These are phyloP conservation scores for Caenorhabditis doughertyi DNA, from an alignment of 2,888 invertebrate species.

Conservation along the genomic window DNA sequence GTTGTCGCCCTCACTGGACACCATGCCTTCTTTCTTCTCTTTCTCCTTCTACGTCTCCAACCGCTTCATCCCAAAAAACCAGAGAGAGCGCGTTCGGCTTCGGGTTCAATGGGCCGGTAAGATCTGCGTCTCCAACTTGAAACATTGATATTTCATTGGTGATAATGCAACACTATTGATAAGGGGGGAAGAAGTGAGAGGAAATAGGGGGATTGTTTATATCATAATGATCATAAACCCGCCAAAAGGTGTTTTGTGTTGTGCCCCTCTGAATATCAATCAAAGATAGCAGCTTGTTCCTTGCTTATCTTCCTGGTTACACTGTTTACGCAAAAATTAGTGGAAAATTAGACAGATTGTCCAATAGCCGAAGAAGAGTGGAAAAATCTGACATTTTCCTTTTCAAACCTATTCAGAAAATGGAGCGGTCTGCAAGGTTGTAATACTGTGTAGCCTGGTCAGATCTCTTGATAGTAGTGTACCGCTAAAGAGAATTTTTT, in stretches of 20 bases:
- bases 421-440: too few relatives aligned
- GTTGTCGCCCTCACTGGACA: constrained; percentile 40
- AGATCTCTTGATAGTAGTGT: too few relatives aligned
- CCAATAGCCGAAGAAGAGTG: not conserved
- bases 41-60: constrained; percentile 23
- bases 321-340: constrained; percentile 42
- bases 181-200: constrained; percentile 5
- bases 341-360: constrained; percentile 14
- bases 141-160: constrained; percentile 26
- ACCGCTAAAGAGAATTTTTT: too few relatives aligned
- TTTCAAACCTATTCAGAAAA: not conserved
- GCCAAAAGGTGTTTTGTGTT: constrained; percentile 48
- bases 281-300: constrained; percentile 17
- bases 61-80: constrained; percentile 48
- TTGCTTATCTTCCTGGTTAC: constrained; percentile 55
- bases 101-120: constrained; percentile 63
- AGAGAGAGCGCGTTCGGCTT: constrained; percentile 55
- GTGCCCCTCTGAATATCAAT: constrained; percentile 14
- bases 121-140: constrained; percentile 39
- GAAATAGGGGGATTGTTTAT: constrained; percentile 38
- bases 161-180: constrained; percentile 58
- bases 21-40: constrained; percentile 12
- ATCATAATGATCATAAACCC: constrained; percentile 54
- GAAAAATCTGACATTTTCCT: constrained; percentile 2
- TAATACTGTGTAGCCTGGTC: too few relatives aligned